Evolutionary conservation across 2,888 invertebrate genomes (phyloP), one percentile per base, ranked within the genome.

Genomic region (Anarsia innoxiella): DNA sequence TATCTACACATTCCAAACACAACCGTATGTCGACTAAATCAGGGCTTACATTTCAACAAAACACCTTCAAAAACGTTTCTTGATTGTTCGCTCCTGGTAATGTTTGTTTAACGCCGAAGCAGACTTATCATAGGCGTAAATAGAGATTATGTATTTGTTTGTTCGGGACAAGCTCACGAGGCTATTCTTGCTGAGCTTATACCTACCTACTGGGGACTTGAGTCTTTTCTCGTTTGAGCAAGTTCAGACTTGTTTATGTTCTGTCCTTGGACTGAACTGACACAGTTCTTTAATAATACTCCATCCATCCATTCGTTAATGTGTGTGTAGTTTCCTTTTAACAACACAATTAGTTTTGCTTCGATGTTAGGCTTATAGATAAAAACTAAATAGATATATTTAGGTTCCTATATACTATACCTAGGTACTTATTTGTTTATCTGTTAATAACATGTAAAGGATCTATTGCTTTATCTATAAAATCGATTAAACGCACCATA

Each of bases 31-130:
- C n/a, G n/a, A n/a, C n/a, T n/a, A n/a, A n/a, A 3, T 26, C n/a
- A 26, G 3, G n/a, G 9, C n/a, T 26, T 26, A 8, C 3, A 26
- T 4, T 26, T n/a, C n/a, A 26, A 26, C 10, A 26, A 8, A 3
- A 26, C 26, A n/a, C n/a, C n/a, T 8, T 31, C 30, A 8, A 19
- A 45, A 45, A 46, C 39, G 46, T 38, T 42, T 54, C 48, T 42
- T 51, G 54, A 56, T 57, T 60, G 55, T 53, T 52, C 54, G 56
- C 53, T 53, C 48, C 51, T 57, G 56, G 56, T 59, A 54, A 52
- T 60, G 56, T 59, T 61, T 59, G 56, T 52, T 53, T 47, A 51
- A 47, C 57, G 48, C 53, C 51, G 49, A 59, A 59, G 54, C 49
- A 55, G 55, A 56, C 53, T 60, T 60, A 58, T 59, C 56, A 51